Evolutionary conservation across 2,797 vertebrate species (phyloP).

Genomic region (Clarias laeviceps): DNA sequence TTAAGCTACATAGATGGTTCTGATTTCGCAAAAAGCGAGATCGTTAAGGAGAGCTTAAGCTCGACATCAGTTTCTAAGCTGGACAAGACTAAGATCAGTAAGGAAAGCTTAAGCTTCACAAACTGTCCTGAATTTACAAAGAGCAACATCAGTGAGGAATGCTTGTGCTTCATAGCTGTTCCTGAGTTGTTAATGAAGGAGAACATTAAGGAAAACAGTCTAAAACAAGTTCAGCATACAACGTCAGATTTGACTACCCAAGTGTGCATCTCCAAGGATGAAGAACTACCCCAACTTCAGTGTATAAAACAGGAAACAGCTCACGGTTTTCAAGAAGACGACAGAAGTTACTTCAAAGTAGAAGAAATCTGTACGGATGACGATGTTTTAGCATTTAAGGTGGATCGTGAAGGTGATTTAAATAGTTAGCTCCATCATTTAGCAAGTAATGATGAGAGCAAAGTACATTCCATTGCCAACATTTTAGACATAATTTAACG

Average conservation of each 20-base stretch:
- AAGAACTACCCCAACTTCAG: slow-evolving; percentile 65
- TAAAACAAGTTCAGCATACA: slow-evolving; percentile 69
- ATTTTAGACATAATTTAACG: slow-evolving; percentile 50
- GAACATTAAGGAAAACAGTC: slow-evolving; percentile 68
- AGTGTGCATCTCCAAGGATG: slow-evolving; percentile 69
- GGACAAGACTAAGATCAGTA: slow-evolving; percentile 3
- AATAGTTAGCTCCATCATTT: slow-evolving; percentile 75
- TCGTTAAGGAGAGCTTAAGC: slow-evolving; percentile 1
- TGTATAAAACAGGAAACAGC: slow-evolving; percentile 48
- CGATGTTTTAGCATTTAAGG: slow-evolving; percentile 76
- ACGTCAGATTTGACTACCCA: slow-evolving; percentile 68
- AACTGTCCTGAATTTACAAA: slow-evolving; percentile 2
- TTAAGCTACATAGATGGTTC: background rate
- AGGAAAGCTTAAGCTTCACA: slow-evolving; percentile 15
- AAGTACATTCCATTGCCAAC: slow-evolving; percentile 48
- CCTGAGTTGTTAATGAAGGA: slow-evolving; percentile 54
- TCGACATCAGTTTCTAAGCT: background rate
- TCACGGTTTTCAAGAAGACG: slow-evolving; percentile 63
- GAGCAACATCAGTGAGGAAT: slow-evolving; percentile 4
- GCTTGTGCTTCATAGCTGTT: slow-evolving; percentile 66
- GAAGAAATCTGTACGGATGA: slow-evolving; percentile 70
- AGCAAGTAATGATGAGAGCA: slow-evolving; percentile 64
- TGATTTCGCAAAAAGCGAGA: slow-evolving; percentile 7
- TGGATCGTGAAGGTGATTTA: slow-evolving; percentile 85
- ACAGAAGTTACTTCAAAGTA: slow-evolving; percentile 66